Evolutionary conservation across 2,797 vertebrate genomes (phyloP), one percentile per base, ranked within the genome.

Genomic region (Gambusia yucatana): DNA sequence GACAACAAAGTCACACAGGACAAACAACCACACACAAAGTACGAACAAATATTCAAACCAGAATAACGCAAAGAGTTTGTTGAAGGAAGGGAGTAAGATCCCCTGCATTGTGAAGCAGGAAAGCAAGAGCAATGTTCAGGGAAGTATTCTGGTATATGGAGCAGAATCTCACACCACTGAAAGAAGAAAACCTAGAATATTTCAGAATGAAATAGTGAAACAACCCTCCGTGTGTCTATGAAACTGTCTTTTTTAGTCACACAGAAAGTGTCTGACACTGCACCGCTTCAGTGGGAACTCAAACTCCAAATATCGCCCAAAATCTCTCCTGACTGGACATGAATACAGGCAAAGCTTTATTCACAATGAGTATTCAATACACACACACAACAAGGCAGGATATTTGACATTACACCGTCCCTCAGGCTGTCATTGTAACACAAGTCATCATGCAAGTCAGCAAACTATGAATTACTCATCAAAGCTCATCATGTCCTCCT

Each of bases 391-490:
- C 74, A 72, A 39, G 81, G 71, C 30, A 57, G 71, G 47, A 75
- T 72, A 72, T 72, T 82, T 89, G 79, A 87, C 84, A 82, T 86
- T 72, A 77, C 70, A 41, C n/a, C 69, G 48, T 41, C 73, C 88
- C 87, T 80, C 87, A 16, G 14, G 17, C 70, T 43, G 76, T 89
- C 86, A 83, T 50, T 22, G 50, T 71, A 79, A 87, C 85, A 85
- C 69, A 84, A 90, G 87, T 89, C 86, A 85, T 75, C 43, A 76
- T 63, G 28, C 46, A 76, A 77, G 80, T 91, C 80, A 72, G 87
- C 76, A 88, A 92, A 87, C 81, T 84, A 84, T 87, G 79, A 93
- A 89, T 91, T 87, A 90, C 82, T 88, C 90, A 82, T 86, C 88
- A 89, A 84, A 89, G 82, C 88, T 61, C 46, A 72, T 81, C 82